Conservation (phyloP, 2,888 invertebrate species). For the Embidobia sp. region DNA sequence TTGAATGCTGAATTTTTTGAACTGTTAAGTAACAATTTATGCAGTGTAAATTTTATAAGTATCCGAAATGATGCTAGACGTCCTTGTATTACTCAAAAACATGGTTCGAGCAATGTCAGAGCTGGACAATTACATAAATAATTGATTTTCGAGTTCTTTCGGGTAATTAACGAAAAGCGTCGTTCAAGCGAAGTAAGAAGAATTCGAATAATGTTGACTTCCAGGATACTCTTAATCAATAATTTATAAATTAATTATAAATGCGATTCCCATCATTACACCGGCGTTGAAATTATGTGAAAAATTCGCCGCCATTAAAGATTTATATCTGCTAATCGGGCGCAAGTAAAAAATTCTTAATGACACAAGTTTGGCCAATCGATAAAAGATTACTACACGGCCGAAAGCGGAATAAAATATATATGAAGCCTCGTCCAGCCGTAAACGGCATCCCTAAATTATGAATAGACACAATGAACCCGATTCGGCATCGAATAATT, state of each 20-base stretch:
- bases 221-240: neutral
- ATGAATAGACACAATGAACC: constrained; percentile 55
- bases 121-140: no score
- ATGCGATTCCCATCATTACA: constrained; percentile 23
- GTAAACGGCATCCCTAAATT: constrained; percentile 50
- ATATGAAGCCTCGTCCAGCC: constrained; percentile 15
- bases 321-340: constrained; percentile 50
- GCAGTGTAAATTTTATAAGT: no score
- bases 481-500: constrained; percentile 55
- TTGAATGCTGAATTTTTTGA: no score
- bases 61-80: no score
- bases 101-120: no score
- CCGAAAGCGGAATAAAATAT: constrained; percentile 30
- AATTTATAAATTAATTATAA: constrained; percentile 20
- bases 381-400: constrained; percentile 55
- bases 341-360: constrained; percentile 53
- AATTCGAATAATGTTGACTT: no score
- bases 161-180: no score
- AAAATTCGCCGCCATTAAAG: constrained; percentile 30
- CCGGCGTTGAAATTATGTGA: constrained; percentile 40
- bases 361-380: constrained; percentile 47
- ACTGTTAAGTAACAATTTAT: no score
- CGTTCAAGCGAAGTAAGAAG: no score
- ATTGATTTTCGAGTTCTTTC: no score
- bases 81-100: no score